Evolutionary conservation across 1,140 invertebrate species (phyloP), one percentile per base, ranked within the genome.

Genomic region (Drosophila ficusphila): DNA sequence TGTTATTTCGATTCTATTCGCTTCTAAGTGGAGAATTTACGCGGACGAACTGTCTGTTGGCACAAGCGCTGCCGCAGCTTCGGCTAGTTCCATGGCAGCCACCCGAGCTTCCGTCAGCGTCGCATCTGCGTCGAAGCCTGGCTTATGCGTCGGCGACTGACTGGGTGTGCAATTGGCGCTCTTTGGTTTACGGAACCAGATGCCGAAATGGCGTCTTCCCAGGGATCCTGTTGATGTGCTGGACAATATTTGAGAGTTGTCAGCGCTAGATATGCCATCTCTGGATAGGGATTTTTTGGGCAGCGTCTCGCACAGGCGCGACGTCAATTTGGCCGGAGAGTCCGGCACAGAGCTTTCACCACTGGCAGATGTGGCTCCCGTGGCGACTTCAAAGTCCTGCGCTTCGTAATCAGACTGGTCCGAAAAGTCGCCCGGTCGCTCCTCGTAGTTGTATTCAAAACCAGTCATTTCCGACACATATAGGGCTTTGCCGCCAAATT

Each of bases 141-240:
- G 61, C 58, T 91, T 90, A 44, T 91, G 91, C 9, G 90, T 91
- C 3, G 91, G 91, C n/a, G 90, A 91, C 29, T 91, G 90, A 52
- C 90, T 91, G 0, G 91, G 91, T 5, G 91, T 91, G 31, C 89
- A 88, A 27, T 90, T 90, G 38, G 79, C 77, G 57, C 90, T 91
- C 52, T 91, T 91, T 21, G 90, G 79, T 21, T 91, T 91, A 12
- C 91, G 86, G 46, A 91, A 91, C 91, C 91, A 91, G 53, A 89
- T 91, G 19, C 90, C 90, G 8, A 91, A 68, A 25, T 81, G 78
- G 4, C 86, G 73, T 12, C 91, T 76, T 3, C 91, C 90, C 16
- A 91, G 57, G 16, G 91, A 91, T 9, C 86, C 83, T 4, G 90
- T 89, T 4, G 90, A 81, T 6, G 67, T 61, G 18, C 64, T 41